Percentiles rank a stretch among this genome's conserved stretches.
phyloP scores from a whole-genome alignment of 2,113 vertebrate genomes.

The Felis chaus region DNA sequence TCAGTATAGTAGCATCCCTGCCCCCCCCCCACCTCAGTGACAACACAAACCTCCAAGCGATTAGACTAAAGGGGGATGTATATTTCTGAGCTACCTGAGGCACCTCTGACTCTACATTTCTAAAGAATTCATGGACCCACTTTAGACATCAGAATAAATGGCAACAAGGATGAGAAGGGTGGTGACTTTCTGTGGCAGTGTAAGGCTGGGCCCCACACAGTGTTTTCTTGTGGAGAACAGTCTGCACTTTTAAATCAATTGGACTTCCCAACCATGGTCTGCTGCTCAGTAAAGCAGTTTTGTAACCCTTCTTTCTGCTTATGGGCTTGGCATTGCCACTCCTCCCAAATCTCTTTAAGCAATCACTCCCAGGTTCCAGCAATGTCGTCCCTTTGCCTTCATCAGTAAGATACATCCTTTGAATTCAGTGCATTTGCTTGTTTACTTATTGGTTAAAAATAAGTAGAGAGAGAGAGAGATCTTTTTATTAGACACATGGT shows the following conservation, averaged over 20 bases:
- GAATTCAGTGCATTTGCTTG: conserved; percentile 55
- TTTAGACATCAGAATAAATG: neutral
- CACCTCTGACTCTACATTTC: neutral
- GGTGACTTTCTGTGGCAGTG: neutral
- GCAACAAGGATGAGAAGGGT: neutral
- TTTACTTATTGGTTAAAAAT: neutral
- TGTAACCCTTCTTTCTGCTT: conserved; percentile 39
- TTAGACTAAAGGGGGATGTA: neutral
- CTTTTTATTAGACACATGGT: conserved; percentile 64
- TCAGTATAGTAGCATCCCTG: neutral
- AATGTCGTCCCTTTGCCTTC: conserved; percentile 48
- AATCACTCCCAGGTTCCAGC: neutral
- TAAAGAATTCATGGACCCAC: neutral
- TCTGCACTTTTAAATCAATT: neutral
- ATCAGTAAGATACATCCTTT: conserved; percentile 54
- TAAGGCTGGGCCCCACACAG: neutral
- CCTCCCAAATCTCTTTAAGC: neutral
- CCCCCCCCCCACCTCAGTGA: neutral
- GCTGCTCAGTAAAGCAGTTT: conserved; percentile 37
- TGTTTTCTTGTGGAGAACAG: neutral
- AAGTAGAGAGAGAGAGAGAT: neutral
- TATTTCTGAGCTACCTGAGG: neutral
- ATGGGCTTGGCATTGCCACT: neutral
- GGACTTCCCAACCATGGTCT: neutral
- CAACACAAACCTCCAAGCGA: neutral